These are phyloP conservation scores for Gnathonemus longibarbis DNA, from an alignment of 2,113 vertebrate species.

Conservation along the genomic window DNA sequence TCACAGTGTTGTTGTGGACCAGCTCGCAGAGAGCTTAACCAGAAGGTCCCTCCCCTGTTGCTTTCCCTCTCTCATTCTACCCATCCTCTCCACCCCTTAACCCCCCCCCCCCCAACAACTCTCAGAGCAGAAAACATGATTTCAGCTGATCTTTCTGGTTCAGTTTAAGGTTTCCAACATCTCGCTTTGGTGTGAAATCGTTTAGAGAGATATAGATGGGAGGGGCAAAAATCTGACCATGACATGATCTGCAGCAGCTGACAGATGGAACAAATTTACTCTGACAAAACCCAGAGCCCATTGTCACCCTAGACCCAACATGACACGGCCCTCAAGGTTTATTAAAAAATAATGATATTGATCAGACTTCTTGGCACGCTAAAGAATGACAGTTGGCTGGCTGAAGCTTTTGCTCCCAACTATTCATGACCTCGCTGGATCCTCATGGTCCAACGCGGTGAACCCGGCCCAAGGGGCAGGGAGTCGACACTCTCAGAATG, in stretches of 20 bases:
- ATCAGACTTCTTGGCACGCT: not conserved
- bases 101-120: not conserved
- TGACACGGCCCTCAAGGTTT: not conserved
- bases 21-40: constrained; percentile 42
- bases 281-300: constrained; percentile 7
- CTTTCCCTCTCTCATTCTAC: constrained; percentile 24
- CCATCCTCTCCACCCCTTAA: not conserved
- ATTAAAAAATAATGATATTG: not conserved
- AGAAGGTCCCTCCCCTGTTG: constrained; percentile 19
- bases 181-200: not conserved
- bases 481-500: not conserved
- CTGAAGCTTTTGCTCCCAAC: not conserved
- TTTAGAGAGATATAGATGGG: not conserved
- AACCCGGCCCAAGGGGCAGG: not conserved
- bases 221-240: not conserved
- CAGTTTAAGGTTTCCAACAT: not conserved
- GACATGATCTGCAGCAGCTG: not conserved
- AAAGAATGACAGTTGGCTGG: not conserved
- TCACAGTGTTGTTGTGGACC: constrained; percentile 29
- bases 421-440: not conserved
- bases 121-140: not conserved
- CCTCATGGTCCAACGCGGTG: not conserved
- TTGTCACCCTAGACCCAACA: not conserved
- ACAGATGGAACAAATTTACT: constrained; percentile 10
- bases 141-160: not conserved